phyloP scores from a whole-genome alignment of 2,888 invertebrate genomes.

The Rhopalosiphum nymphaeae region DNA sequence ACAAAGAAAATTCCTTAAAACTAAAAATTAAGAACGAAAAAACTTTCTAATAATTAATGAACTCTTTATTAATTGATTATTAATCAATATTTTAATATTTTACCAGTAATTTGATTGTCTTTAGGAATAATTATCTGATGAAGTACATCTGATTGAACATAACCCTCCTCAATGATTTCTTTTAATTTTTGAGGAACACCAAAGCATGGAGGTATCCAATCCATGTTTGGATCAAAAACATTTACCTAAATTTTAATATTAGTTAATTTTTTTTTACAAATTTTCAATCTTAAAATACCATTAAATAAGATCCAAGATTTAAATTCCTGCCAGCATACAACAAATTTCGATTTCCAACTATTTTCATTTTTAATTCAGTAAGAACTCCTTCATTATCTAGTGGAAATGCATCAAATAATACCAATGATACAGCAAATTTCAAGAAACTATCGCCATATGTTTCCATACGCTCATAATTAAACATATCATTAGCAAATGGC shows the following conservation, averaged over 20 bases:
- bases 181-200: conserved; percentile 56
- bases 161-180: conserved; percentile 39
- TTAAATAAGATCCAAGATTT: conserved; percentile 66
- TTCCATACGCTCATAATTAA: conserved; percentile 86
- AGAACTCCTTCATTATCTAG: conserved; percentile 82
- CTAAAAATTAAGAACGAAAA: not conserved
- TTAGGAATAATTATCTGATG: conserved; percentile 55
- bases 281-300: conserved; percentile 65
- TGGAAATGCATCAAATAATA: conserved; percentile 79
- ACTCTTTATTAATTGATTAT: not conserved
- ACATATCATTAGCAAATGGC: conserved; percentile 80
- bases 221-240: conserved; percentile 53
- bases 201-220: conserved; percentile 66
- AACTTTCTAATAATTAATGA: not conserved
- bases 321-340: conserved; percentile 77
- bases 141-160: conserved; percentile 43
- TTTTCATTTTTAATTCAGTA: conserved; percentile 78
- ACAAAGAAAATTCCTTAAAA: not conserved
- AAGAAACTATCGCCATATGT: conserved; percentile 91
- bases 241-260: conserved; percentile 44
- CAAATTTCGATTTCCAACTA: conserved; percentile 89
- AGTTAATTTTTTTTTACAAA: not conserved
- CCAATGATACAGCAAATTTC: conserved; percentile 83
- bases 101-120: conserved; percentile 62
- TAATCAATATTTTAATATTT: not conserved